Evolutionary conservation across 2,888 invertebrate species (phyloP), one percentile per base, ranked within the genome.

Genomic region (Diaprepes abbreviatus): DNA sequence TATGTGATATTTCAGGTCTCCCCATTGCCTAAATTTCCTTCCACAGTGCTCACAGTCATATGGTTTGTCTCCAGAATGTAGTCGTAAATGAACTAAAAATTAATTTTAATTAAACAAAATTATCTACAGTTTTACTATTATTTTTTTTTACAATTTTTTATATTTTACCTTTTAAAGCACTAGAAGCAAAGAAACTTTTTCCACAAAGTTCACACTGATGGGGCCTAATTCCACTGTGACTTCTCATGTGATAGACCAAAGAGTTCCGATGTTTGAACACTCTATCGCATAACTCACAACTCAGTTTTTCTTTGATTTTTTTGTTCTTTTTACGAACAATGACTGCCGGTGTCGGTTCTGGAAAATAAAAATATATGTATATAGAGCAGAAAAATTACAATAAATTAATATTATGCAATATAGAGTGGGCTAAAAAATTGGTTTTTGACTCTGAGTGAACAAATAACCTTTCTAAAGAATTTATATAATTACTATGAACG

Each of bases 61-160:
- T 0, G 95, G 95, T 74, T 93, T 92, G 77, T 92, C 92, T n/a
- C 92, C 94, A 43, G 92, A 92, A 84, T 96, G 95, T 16, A 93
- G 87, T 17, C 94, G 87, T 77, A 89, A 88, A 83, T 96, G 95
- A 1, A 93, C 93, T 74, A 19, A 54, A 59, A 60, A 21, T n/a
- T n/a, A n/a, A n/a, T n/a, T n/a, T n/a, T n/a, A n/a, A n/a, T n/a
- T n/a, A n/a, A n/a, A n/a, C n/a, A n/a, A n/a, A n/a, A n/a, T n/a
- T n/a, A n/a, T n/a, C n/a, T n/a, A n/a, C n/a, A n/a, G n/a, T n/a
- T n/a, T n/a, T n/a, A n/a, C n/a, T n/a, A n/a, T n/a, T n/a, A n/a
- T n/a, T n/a, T n/a, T n/a, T n/a, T n/a, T n/a, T n/a, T n/a, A n/a
- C n/a, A n/a, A n/a, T n/a, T 33, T 31, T 35, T n/a, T 12, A 48